Evolutionary conservation across 2,113 vertebrate genomes (phyloP).

Genomic region (Serilophus lunatus): DNA sequence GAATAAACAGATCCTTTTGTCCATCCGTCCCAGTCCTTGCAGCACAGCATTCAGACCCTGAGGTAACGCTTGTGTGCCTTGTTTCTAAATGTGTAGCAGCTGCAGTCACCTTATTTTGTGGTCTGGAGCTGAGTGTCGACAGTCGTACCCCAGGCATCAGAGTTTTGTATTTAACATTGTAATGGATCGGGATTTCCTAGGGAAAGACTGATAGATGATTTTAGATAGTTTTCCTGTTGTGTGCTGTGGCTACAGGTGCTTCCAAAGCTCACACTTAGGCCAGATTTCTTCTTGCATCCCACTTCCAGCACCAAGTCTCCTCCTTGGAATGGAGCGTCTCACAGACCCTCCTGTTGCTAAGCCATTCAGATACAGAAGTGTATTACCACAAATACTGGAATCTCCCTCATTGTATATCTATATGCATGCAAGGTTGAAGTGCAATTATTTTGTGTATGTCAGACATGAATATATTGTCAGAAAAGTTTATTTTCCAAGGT

Average conservation of each 20-base stretch:
- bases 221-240: background rate
- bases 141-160: background rate
- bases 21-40: background rate
- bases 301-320: background rate
- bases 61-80: background rate
- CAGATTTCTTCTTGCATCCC: background rate
- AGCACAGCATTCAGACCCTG: background rate
- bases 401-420: background rate
- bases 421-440: background rate
- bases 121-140: background rate
- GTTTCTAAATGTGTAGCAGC: background rate
- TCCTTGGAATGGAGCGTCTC: background rate
- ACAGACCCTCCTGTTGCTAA: background rate
- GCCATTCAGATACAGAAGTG: background rate
- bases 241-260: background rate
- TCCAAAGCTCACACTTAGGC: background rate
- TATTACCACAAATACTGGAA: background rate
- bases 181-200: background rate
- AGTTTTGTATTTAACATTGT: background rate
- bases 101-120: background rate
- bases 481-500: background rate
- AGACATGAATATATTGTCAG: background rate
- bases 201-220: background rate
- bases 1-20: background rate
- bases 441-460: background rate